phyloP scores from a whole-genome alignment of 1,140 invertebrate genomes.

The Heliconius melpomene region DNA sequence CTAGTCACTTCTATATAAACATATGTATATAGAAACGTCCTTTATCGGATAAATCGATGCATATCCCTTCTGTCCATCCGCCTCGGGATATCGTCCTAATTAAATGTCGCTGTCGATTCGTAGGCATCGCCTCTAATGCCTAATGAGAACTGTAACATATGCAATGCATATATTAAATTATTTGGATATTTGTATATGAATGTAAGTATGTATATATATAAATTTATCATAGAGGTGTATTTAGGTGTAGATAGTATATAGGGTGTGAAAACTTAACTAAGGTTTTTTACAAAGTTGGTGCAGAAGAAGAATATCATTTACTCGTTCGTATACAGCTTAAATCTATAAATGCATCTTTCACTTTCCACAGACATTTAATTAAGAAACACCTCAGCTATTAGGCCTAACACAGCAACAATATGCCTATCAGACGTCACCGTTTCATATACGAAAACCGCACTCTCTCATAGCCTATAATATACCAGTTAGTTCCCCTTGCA shows the following conservation, averaged over 20 bases:
- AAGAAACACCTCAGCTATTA: neutral
- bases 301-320: no score
- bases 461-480: slow-evolving; percentile 70
- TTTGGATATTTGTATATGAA: neutral
- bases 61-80: slow-evolving; percentile 29
- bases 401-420: slow-evolving; percentile 40
- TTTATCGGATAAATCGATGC: slow-evolving; percentile 39
- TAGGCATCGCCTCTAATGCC: slow-evolving; percentile 35
- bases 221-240: neutral
- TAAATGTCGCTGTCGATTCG: slow-evolving; percentile 40
- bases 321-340: no score
- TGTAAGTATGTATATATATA: neutral
- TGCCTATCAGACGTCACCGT: slow-evolving; percentile 66
- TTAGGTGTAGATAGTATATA: no score
- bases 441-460: slow-evolving; percentile 70
- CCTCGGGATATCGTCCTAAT: slow-evolving; percentile 40
- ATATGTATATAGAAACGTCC: slow-evolving; percentile 1
- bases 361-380: neutral
- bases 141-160: slow-evolving; percentile 37
- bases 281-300: no score
- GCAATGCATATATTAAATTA: slow-evolving; percentile 11
- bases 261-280: no score
- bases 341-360: no score
- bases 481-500: slow-evolving; percentile 72
- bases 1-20: no score